phyloP scores from a whole-genome alignment of 2,113 vertebrate species.

The Sylvia atricapilla region DNA sequence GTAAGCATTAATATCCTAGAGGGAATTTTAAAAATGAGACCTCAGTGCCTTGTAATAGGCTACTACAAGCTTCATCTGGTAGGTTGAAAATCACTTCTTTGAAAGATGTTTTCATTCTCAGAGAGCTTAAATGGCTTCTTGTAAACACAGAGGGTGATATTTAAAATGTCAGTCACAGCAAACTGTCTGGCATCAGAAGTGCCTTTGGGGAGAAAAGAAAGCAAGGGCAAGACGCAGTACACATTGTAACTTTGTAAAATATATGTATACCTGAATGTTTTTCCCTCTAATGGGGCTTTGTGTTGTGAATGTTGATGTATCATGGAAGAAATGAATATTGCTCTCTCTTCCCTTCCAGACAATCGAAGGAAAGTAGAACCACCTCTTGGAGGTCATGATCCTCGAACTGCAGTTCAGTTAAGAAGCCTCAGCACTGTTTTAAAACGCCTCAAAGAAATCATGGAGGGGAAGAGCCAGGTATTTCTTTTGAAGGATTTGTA shows the following conservation, averaged over 20 bases:
- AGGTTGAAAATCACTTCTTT: neutral
- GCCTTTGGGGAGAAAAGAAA: neutral
- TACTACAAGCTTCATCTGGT: neutral
- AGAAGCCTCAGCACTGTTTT: constrained; percentile 90
- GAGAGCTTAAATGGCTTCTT: neutral
- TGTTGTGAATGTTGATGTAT: neutral
- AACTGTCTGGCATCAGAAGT: neutral
- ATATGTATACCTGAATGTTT: neutral
- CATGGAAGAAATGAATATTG: neutral
- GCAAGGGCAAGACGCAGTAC: neutral
- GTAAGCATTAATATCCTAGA: neutral
- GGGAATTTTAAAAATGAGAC: neutral
- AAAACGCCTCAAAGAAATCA: constrained; percentile 97
- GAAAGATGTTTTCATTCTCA: neutral
- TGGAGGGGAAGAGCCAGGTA: constrained; percentile 99
- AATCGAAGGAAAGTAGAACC: constrained; percentile 88
- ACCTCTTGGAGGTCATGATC: constrained; percentile 88
- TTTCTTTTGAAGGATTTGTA: neutral
- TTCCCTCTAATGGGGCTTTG: neutral
- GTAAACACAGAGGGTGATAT: neutral
- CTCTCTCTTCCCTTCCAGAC: constrained; percentile 71
- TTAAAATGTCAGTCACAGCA: neutral
- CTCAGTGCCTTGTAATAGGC: neutral
- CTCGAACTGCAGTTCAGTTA: constrained; percentile 94
- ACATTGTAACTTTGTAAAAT: neutral